These are phyloP conservation scores for Andrena bucephala DNA, from an alignment of 2,888 invertebrate species.

Conservation along the genomic window DNA sequence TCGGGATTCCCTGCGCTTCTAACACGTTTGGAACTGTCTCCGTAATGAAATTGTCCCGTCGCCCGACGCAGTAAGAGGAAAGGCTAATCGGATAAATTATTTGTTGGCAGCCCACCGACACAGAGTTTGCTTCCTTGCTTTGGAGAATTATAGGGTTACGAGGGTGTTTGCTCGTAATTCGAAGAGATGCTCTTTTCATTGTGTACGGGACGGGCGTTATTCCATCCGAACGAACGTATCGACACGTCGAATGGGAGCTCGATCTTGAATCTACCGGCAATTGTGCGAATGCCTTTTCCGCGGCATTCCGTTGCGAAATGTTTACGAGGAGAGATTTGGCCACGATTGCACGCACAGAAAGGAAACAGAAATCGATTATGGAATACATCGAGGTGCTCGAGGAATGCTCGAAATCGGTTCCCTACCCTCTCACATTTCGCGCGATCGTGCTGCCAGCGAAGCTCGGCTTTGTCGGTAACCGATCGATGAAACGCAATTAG, in stretches of 20 bases:
- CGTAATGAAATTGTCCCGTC: slow-evolving; percentile 4
- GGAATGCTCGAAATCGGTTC: not conserved
- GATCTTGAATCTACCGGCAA: not conserved
- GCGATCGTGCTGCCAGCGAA: slow-evolving; percentile 30
- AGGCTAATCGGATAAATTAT: slow-evolving; percentile 26
- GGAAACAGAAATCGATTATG: slow-evolving; percentile 2
- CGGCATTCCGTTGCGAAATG: not conserved
- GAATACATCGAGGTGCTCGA: not conserved
- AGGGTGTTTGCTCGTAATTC: not conserved
- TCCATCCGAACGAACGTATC: not conserved
- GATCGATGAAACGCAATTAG: slow-evolving; percentile 64
- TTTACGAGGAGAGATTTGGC: not conserved
- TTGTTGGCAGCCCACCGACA: slow-evolving; percentile 13
- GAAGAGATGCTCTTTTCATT: not conserved
- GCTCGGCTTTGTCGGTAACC: slow-evolving; percentile 55
- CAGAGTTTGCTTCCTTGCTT: not conserved
- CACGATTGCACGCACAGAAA: not conserved
- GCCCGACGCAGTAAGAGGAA: not conserved
- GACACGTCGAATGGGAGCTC: slow-evolving; percentile 1
- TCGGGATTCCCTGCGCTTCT: not conserved
- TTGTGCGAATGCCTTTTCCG: not conserved
- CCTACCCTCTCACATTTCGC: slow-evolving; percentile 19
- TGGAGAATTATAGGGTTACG: not conserved
- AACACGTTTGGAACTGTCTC: not conserved
- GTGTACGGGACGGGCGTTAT: slow-evolving; percentile 12